Evolutionary conservation across 2,113 vertebrate genomes (phyloP), one percentile per base, ranked within the genome.

Genomic region (Gobio gobio): DNA sequence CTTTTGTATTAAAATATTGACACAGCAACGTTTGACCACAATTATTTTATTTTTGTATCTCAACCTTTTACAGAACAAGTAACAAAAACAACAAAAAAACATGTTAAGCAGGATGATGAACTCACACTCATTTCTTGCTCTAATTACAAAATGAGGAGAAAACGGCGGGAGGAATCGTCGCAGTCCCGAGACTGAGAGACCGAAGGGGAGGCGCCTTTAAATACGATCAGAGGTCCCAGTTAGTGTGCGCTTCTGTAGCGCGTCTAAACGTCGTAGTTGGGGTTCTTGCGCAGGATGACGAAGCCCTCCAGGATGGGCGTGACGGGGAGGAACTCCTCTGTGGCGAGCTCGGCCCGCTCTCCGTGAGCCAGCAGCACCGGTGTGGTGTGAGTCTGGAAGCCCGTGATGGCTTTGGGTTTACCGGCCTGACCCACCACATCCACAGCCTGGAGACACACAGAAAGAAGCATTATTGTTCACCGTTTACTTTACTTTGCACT

Each of bases 381-480:
- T 0, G 98, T 99, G 20, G 98, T 99, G 91, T 99, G 98, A n/a
- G 98, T 99, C 95, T 99, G 98, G 93, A 99, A 99, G 45, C 98
- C 98, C 0, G 98, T 99, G 93, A 99, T 99, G 86, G 98, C 97
- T 90, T 99, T 99, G 5, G 98, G 98, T 85, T 99, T 99, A 8
- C 98, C 98, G 0, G 98, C 98, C 90, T 99, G 98, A 86, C 98
- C 98, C 61, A 99, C 98, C 66, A 99, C 98, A 33, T 99, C 98
- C 86, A 99, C 98, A 3, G 98, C 98, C 98, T 99, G 10, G 14
- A 33, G 1, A 18, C 49, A 20, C 54, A 56, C 0, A 20, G 16
- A 20, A 51, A 51, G 13, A 16, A 5, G 5, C 2, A 56, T 1
- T 3, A 47, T 47, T 3, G 10, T 45, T 47, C 16, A 56, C 5